Conservation (phyloP, 2,888 invertebrate species). For the Nephrotoma flavescens region DNA sequence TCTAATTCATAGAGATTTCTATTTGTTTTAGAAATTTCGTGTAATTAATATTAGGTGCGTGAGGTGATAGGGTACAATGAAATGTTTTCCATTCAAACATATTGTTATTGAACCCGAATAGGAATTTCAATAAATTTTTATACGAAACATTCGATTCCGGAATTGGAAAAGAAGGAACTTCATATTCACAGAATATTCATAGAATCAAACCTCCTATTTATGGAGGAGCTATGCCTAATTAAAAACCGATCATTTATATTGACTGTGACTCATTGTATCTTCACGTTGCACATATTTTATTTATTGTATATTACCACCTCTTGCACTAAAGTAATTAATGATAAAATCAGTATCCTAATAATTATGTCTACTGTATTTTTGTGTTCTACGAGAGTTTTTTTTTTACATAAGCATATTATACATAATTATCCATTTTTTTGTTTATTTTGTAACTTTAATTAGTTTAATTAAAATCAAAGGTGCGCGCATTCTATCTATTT, state of each 20-base stretch:
- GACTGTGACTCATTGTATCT: too few relatives aligned
- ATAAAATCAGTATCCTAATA: not conserved
- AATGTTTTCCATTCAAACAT: too few relatives aligned
- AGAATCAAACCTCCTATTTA: too few relatives aligned
- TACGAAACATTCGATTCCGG: too few relatives aligned
- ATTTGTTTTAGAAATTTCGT: not conserved
- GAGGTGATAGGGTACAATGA: not conserved
- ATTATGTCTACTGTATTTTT: not conserved
- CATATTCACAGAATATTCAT: too few relatives aligned
- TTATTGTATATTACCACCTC: not conserved
- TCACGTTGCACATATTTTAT: too few relatives aligned
- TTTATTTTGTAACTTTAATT: not conserved
- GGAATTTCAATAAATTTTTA: too few relatives aligned
- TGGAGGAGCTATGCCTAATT: too few relatives aligned
- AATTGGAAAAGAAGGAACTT: too few relatives aligned
- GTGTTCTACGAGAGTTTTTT: not conserved
- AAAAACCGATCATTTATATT: too few relatives aligned
- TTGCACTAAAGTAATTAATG: not conserved
- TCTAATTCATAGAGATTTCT: not conserved
- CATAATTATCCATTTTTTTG: not conserved
- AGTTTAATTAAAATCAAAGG: not conserved
- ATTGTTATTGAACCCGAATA: too few relatives aligned
- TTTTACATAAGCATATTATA: not conserved
- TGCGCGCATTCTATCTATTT: not conserved
- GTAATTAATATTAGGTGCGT: not conserved